Evolutionary conservation across 2,888 invertebrate genomes (phyloP).

Genomic region (Nemapogon koenigi): DNA sequence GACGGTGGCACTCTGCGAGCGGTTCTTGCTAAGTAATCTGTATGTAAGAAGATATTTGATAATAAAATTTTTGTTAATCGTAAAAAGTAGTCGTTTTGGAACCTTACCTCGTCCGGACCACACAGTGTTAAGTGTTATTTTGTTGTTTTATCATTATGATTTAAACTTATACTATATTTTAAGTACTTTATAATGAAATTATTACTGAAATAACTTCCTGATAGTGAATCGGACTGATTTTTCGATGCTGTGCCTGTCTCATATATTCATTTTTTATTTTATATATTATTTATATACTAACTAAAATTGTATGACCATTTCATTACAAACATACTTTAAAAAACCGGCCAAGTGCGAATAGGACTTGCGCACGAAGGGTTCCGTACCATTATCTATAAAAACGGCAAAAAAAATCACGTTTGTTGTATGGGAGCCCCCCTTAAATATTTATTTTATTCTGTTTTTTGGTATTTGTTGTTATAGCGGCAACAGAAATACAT

Average conservation of each 20-base stretch:
- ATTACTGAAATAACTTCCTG: background rate
- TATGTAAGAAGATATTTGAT: background rate
- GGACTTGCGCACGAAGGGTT: no score
- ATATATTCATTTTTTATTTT: no score
- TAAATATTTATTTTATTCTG: no score
- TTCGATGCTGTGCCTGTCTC: background rate
- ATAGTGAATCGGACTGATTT: background rate
- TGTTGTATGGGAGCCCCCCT: no score
- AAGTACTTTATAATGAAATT: background rate
- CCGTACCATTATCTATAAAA: no score
- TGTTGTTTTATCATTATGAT: background rate
- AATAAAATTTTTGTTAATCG: slow-evolving; percentile 16
- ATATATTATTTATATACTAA: no score
- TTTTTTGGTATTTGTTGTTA: no score
- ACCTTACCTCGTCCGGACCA: slow-evolving; percentile 33
- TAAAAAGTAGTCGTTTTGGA: slow-evolving; percentile 24
- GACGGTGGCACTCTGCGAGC: background rate
- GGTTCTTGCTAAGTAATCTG: background rate
- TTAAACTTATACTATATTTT: slow-evolving; percentile 1
- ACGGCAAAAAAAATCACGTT: no score
- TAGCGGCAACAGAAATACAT: no score
- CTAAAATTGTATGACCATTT: no score
- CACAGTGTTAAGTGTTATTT: slow-evolving; percentile 21
- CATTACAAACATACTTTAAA: no score
- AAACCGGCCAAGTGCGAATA: no score